A percentile compares a stretch with the other conserved stretches of the same genome.
Evolutionary conservation across 2,888 invertebrate genomes (phyloP).

Genomic region (Brenthis hecate): DNA sequence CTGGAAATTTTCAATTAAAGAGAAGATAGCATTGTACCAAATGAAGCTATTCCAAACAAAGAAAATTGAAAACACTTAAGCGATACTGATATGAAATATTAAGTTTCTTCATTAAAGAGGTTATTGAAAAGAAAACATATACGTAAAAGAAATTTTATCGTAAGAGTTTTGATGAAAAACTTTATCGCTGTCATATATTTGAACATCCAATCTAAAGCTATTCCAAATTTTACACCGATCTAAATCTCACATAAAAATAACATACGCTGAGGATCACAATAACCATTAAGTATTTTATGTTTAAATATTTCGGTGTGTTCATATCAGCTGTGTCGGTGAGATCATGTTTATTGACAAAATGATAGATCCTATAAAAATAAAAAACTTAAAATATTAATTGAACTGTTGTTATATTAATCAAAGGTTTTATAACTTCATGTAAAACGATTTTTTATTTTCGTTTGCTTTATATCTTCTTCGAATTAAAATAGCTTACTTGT

Average conservation of each 20-base stretch:
- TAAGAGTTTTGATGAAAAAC: constrained; percentile 2
- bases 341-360: constrained; percentile 1
- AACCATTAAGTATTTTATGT: constrained; percentile 32
- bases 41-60: constrained; percentile 1
- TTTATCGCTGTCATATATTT: constrained; percentile 18
- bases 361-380: too few species aligned
- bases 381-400: too few species aligned
- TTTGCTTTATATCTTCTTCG: neutral
- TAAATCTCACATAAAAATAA: constrained; percentile 30
- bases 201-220: constrained; percentile 24
- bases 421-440: too few species aligned
- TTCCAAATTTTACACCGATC: constrained; percentile 26
- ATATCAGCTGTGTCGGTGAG: neutral
- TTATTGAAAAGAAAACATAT: constrained; percentile 3
- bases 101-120: constrained; percentile 6
- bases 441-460: too few species aligned
- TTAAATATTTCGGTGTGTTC: constrained; percentile 19
- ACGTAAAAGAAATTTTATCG: neutral
- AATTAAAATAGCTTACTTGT: constrained; percentile 85
- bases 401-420: too few species aligned
- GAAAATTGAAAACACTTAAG: constrained; percentile 7
- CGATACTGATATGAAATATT: constrained; percentile 6
- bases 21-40: neutral
- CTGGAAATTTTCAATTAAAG: constrained; percentile 10
- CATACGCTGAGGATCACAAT: constrained; percentile 25